Evolutionary conservation across 2,888 invertebrate genomes (phyloP), one percentile per base, ranked within the genome.

Genomic region (Drosophila yooni): DNA sequence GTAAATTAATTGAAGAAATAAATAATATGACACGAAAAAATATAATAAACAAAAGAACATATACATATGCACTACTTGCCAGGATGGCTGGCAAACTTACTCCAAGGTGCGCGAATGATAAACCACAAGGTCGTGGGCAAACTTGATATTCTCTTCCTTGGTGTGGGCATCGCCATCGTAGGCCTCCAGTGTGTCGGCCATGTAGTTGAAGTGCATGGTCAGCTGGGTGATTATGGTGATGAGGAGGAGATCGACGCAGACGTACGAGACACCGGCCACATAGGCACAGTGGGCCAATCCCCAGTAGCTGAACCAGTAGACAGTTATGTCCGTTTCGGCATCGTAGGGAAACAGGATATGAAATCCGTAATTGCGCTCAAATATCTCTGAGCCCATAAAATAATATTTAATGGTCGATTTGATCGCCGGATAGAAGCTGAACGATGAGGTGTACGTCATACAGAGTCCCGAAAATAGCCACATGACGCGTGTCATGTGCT

Each of bases 191-290:
- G 69, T 70, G 5, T 82, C 70, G 21, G 92, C 85, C 50, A 92
- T 77, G n/a, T 83, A 86, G 62, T 81, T 89, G n/a, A 89, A 87
- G 48, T 90, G 89, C 80, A 90, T 88, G 1, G 87, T 88, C 58
- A 91, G 46, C 58, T 90, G 91, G 8, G 89, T 89, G 15, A 91
- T 80, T 7, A 86, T 84, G 0, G 90, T 82, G 34, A 91, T 90
- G 5, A 92, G 74, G 31, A 92, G 10, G 0, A 92, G 76, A 73
- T 92, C 92, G 13, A 91, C 92, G 3, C 88, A 88, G 2, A 91
- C 79, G 62, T 90, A 89, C 5, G 83, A 85, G 0, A 92, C 84
- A 2, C 90, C 91, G 4, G 92, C 87, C 5, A 91, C 79, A 34
- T 90, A 83, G 63, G 87, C 83, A 18, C 82, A 91, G 34, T 90